Evolutionary conservation across 2,888 invertebrate species (phyloP), one percentile per base, ranked within the genome.

Genomic region (Amiota communis): DNA sequence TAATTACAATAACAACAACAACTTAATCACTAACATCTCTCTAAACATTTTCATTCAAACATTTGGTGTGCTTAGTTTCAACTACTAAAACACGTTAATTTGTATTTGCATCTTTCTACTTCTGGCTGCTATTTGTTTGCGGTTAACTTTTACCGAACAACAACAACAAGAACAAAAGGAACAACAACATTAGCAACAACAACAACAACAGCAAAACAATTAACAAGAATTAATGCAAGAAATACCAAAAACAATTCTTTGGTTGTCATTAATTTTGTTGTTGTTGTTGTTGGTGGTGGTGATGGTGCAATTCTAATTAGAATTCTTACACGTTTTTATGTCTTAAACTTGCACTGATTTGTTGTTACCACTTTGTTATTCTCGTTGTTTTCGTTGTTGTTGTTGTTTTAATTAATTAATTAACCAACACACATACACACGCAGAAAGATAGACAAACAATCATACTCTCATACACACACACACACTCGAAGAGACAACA

Each of bases 1-100:
- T 20, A 72, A 72, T 70, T 75, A 74, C 71, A 83, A 82, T 75
- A 82, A 82, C 85, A 83, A 84, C 82, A 85, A 36, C 36, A 36
- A 36, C 36, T 36, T 36, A 36, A 36, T 6, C 3, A 36, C 36
- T 2, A 36, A 36, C 36, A 36, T 36, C 36, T 36, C 6, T 36
- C 2, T 6, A 59, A 59, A 59, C 59, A 59, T 59, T 59, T 59
- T 11, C 59, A 20, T 59, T 15, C 53, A 51, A 51, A 36, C 36
- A 36, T 36, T 36, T 36, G 36, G 4, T 15, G 4, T 15, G 4
- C 4, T 13, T 4, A 15, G 2, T 53, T n/a, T 53, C 4, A 53
- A 13, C 3, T 47, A 20, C 36, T 36, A 36, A 36, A 36, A 36
- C 6, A 36, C 36, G 6, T 36, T 36, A 36, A 6, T 36, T 36